A percentile compares a stretch with the other conserved stretches of the same genome.
phyloP scores from a whole-genome alignment of 2,113 vertebrate genomes.

The Vicugna pacos region DNA sequence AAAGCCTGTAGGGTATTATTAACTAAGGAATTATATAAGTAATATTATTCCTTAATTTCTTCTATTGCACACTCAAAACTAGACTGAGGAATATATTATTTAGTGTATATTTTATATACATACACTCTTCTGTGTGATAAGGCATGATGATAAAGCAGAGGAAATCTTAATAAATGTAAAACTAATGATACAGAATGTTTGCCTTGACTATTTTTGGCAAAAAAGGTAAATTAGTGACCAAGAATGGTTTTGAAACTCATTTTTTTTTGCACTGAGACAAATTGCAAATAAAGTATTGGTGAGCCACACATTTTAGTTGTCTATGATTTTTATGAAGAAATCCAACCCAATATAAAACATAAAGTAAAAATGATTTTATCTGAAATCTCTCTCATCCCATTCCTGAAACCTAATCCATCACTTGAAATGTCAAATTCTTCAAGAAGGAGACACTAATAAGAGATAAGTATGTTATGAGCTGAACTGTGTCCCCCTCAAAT shows the following conservation, averaged over 20 bases:
- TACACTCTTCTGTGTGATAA: background rate
- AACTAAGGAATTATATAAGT: background rate
- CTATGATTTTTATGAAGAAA: background rate
- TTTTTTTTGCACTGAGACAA: background rate
- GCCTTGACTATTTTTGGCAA: background rate
- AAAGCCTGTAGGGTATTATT: background rate
- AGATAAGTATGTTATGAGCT: background rate
- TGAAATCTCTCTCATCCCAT: background rate
- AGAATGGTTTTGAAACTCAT: background rate
- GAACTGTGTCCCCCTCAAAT: background rate
- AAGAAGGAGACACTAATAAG: background rate
- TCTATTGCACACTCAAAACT: background rate
- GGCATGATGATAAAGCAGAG: background rate
- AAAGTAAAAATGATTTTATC: constrained; percentile 4
- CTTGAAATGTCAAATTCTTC: background rate
- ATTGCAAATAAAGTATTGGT: constrained; percentile 14
- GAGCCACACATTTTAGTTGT: background rate
- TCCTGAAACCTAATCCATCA: background rate
- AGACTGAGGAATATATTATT: background rate
- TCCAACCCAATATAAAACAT: background rate
- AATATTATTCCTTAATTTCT: constrained; percentile 51
- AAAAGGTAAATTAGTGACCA: background rate
- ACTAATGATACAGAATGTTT: background rate
- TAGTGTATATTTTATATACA: background rate
- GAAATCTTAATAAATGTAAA: background rate